Base-by-base conservation (phyloP, 2,888 invertebrate genomes). In the Pandemis corylana region DNA sequence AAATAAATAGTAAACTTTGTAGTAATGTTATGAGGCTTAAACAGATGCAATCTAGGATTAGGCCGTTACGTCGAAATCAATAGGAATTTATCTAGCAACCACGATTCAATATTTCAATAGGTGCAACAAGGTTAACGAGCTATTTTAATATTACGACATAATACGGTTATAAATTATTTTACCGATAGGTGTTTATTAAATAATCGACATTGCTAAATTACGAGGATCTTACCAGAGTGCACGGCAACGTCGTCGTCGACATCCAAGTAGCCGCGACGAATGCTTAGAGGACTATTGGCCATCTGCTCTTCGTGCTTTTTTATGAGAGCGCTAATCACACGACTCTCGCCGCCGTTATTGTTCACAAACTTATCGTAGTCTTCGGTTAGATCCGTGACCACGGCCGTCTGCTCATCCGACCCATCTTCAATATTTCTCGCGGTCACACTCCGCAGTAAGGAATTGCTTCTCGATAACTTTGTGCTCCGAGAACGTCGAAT, bases 401-500 rank as follows among this genome's bases (percentile, higher is more conserved):
- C 84, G 44, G 89, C 86, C 3, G 78, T 77, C 75, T 86, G 88
- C 74, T 92, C 94, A 75, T 91, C 93, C 68, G 91, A 83, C 2
- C 92, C 94, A 77, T 91, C 94, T 81, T 94, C 94, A 28, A 94
- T 92, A 79, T 93, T 88, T 79, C 90, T 92, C 42, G 95, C 89
- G 68, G 95, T 95, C 78, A 95, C 95, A 80, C 95, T 95, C 77
- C 96, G 94, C 12, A 96, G 84, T 76, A 96, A 85, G 2, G 96
- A 96, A 82, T 96, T 96, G 81, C 96, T 97, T 76, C 97, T 94
- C 0, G 96, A 96, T 66, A 97, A 85, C 85, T 97, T 97, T 1
- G 97, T 96, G 79, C 97, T 97, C 82, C 97, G 96, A 6, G 97
- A 96, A 73, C 97, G 94, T 12, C 97, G 94, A 81, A 97, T 96